These are phyloP conservation scores for Drosophila nigromelanica DNA, from an alignment of 1,140 invertebrate species.

Conservation along the genomic window DNA sequence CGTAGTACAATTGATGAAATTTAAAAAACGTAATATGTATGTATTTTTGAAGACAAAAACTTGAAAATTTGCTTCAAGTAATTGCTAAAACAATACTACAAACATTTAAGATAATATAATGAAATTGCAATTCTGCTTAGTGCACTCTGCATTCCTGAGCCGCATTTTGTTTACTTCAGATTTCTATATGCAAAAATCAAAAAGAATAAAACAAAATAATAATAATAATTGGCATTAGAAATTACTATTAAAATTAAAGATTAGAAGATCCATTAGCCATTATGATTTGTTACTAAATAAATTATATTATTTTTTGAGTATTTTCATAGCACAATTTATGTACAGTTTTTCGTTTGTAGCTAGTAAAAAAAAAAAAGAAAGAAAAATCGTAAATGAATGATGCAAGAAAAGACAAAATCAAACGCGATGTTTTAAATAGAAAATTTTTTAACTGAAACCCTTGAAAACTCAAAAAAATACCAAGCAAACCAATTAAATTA, in stretches of 20 bases:
- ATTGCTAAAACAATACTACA: constrained; percentile 41
- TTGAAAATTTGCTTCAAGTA: constrained; percentile 57
- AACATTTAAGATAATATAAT: constrained; percentile 22
- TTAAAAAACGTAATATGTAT: constrained; percentile 54
- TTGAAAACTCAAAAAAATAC: neutral
- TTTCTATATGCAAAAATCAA: constrained; percentile 26
- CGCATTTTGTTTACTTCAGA: constrained; percentile 53
- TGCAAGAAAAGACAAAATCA: constrained; percentile 19
- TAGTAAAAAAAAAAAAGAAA: constrained; percentile 57
- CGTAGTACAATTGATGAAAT: constrained; percentile 78
- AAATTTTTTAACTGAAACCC: constrained; percentile 53
- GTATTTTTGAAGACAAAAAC: constrained; percentile 47
- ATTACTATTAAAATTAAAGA: constrained; percentile 14
- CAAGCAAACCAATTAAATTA: constrained; percentile 40
- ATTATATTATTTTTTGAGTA: constrained; percentile 78
- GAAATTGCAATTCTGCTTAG: constrained; percentile 49
- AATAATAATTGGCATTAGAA: constrained; percentile 43
- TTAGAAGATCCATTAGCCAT: constrained; percentile 22
- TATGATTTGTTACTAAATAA: constrained; percentile 21
- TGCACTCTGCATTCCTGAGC: constrained; percentile 57
- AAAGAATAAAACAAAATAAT: neutral
- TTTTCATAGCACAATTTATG: constrained; percentile 83
- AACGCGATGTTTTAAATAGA: constrained; percentile 55
- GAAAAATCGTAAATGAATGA: constrained; percentile 35
- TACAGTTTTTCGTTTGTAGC: constrained; percentile 76